Evolutionary conservation across 2,113 vertebrate genomes (phyloP).

Genomic region (Cynopterus brachyotis): DNA sequence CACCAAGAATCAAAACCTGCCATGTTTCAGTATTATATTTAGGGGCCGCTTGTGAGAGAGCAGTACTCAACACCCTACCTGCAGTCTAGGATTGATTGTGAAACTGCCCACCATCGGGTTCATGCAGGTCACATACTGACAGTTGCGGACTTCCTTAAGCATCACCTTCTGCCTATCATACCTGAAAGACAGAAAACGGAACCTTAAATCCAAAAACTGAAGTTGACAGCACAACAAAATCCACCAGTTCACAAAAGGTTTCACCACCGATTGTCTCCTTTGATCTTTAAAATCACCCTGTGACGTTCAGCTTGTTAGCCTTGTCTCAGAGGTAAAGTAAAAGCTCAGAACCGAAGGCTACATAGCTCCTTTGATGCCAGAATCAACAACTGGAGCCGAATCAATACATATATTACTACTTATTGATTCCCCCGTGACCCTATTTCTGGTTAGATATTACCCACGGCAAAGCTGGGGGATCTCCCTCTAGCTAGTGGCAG

Average conservation of each 20-base stretch:
- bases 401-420: background rate
- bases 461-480: background rate
- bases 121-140: conserved; percentile 88
- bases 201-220: background rate
- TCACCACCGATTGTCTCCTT: background rate
- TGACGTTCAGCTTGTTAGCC: background rate
- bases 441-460: background rate
- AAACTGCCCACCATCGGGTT: conserved; percentile 90
- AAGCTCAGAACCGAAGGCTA: background rate
- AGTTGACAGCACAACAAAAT: background rate
- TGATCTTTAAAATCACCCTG: background rate
- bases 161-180: conserved; percentile 88
- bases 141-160: conserved; percentile 87
- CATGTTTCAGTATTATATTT: background rate
- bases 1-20: background rate
- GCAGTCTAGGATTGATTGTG: conserved; percentile 87
- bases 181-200: conserved; percentile 68
- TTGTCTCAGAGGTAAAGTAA: background rate
- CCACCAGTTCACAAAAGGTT: background rate
- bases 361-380: background rate
- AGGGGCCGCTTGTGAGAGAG: background rate
- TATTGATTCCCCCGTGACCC: background rate
- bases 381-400: background rate
- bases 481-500: background rate
- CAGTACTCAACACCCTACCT: conserved; percentile 77